Base-by-base conservation (phyloP, 2,113 vertebrate species). In the Lynx canadensis region DNA sequence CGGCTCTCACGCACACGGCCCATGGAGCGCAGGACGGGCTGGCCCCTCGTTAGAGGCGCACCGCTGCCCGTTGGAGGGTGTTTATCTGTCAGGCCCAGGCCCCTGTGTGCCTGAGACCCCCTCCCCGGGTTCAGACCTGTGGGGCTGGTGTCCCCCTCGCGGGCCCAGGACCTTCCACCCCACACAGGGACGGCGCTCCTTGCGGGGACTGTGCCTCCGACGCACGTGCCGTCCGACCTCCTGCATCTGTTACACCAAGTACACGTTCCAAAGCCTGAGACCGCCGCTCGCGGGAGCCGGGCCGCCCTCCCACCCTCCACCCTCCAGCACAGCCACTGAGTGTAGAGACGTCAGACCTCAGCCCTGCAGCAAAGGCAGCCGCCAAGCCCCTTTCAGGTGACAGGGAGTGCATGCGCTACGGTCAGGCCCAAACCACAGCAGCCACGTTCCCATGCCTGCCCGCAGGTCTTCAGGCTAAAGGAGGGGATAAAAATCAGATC, bases 161-260 rank as follows among this genome's bases (percentile, higher is more conserved):
- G 25, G 36, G 36, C 71, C 68, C 48, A 7, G 33, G 48, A 48
- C 36, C 1, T 19, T 48, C 27, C 25, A 11, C 2, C 57, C 23
- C 45, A 0, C 0, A 0, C 45, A 36, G 7, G 11, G 16, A 16
- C 3, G 1, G 38, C 29, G 2, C 5, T 55, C 7, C 29, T 5
- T 12, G 31, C 18, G 19, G 48, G 8, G 48, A 38, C 66, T 12
- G 4, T 8, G 8, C 23, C 85, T 38, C 14, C 12, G 11, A 21
- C 9, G 29, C n/a, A 8, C 33, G 1, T 0, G 14, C 21, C 31
- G 21, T 25, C 66, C 38, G 48, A 25, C 48, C 48, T 33, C 4
- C 36, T 23, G 36, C 8, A 11, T 41, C 45, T 45, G 45, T 45
- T 9, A 9, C 45, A 45, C 45, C 45, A 45, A 45, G 45, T 45